These are phyloP conservation scores for Malacoraja senta DNA, from an alignment of 2,797 vertebrate genomes.

Conservation along the genomic window DNA sequence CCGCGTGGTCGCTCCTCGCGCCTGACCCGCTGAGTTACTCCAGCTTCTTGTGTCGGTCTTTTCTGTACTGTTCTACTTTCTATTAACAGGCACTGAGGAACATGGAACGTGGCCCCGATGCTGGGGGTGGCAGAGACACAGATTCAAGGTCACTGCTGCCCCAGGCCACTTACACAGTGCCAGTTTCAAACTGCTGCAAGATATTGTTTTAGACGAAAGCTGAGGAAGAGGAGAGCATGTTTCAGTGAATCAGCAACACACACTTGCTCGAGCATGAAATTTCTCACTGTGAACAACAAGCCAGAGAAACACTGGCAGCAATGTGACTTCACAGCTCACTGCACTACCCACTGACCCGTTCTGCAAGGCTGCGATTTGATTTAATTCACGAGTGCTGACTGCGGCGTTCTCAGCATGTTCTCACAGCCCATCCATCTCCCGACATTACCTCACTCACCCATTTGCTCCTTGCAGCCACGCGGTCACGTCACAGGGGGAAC, in stretches of 20 bases:
- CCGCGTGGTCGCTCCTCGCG: no score
- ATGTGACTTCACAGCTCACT: background rate
- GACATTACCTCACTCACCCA: background rate
- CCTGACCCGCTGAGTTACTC: no score
- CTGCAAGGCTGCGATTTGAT: background rate
- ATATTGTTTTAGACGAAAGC: background rate
- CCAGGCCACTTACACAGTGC: background rate
- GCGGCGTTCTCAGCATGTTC: background rate
- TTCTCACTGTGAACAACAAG: background rate
- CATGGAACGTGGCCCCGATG: no score
- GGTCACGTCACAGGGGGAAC: no score
- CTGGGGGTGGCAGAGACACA: no score
- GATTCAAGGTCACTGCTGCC: background rate
- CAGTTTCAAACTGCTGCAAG: background rate
- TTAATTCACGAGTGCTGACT: background rate
- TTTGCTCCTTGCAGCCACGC: background rate
- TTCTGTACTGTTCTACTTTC: background rate
- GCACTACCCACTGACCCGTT: background rate
- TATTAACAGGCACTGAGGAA: background rate
- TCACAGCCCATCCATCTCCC: background rate
- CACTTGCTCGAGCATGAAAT: background rate
- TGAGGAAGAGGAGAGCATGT: background rate
- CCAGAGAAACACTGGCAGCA: background rate
- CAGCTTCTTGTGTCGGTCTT: no score
- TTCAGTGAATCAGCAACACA: background rate